Percentiles rank a stretch among this genome's conserved stretches.
Conservation (phyloP, 2,797 vertebrate species). For the Pipistrellus pipistrellus region DNA sequence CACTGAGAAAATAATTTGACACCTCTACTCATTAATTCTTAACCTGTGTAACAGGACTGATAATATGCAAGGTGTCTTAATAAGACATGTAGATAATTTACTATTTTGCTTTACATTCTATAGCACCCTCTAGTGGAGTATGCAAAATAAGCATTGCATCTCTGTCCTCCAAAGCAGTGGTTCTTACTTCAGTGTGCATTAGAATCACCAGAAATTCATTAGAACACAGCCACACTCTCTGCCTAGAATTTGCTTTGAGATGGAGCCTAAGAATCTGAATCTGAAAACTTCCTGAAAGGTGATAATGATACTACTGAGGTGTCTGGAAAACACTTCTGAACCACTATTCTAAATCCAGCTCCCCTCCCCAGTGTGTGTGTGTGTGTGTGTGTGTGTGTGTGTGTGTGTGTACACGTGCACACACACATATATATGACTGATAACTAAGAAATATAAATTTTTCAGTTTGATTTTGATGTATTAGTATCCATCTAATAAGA, state of each 20-base stretch:
- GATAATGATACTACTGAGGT: not conserved
- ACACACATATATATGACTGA: not conserved
- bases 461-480: conserved; percentile 37
- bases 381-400: fast-evolving
- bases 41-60: conserved; percentile 48
- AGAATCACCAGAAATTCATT: conserved; percentile 35
- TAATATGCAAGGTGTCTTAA: conserved; percentile 14
- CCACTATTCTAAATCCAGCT: not conserved
- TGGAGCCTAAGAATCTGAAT: conserved; percentile 13
- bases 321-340: conserved; percentile 50
- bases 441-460: conserved; percentile 30
- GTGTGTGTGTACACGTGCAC: not conserved
- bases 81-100: not conserved
- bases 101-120: conserved; percentile 59
- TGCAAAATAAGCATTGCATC: conserved; percentile 18
- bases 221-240: not conserved
- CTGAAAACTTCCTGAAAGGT: conserved; percentile 50
- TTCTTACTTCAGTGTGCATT: conserved; percentile 13
- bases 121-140: conserved; percentile 77
- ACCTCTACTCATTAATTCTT: conserved; percentile 45
- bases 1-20: conserved; percentile 46
- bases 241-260: conserved; percentile 15
- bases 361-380: fast-evolving
- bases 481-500: conserved; percentile 8
- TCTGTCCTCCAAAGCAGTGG: not conserved